Base-by-base conservation (phyloP, 2,797 vertebrate species). In the Thunnus albacares region DNA sequence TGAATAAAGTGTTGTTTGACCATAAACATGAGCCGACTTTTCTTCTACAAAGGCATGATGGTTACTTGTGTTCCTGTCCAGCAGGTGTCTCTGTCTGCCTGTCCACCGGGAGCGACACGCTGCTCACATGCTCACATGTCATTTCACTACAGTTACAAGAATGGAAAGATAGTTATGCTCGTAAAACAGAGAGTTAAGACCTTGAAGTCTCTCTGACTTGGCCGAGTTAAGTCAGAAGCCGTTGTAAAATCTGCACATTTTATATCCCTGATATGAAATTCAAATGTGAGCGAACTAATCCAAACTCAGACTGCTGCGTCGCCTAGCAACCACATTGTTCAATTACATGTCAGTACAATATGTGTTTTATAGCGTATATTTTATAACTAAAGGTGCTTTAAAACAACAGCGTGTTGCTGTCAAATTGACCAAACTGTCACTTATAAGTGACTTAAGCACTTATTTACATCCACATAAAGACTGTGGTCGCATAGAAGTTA, bases 1-100 rank as follows among this genome's bases (percentile, higher is more conserved):
- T 94, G 91, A 93, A 93, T 94, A 94, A 93, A 94, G 87, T 92
- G 84, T 82, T 89, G 87, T 92, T 92, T 92, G 89, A 89, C 69
- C 87, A 85, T 80, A 70, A 77, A 47, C 2, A 11, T 20, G 60
- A 56, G 13, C 6, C 0, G 66, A 6, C 65, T 76, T 70, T 81
- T 75, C 70, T 77, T 80, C 6, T 87, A 71, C 51, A 65, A 61
- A 51, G 17, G 20, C 28, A 5, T 33, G 71, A n/a, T n/a, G 1
- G 51, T 74, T 26, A 35, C n/a, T 53, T 47, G 35, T 74, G 73
- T 69, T 43, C 22, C 63, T 88, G 87, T 86, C 92, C 93, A 90
- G 92, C 87, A 93, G 93, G 82, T 85, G 94, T 91, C 95, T 72
- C 93, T 91, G 82, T 90, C 45, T 58, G 59, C 80, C 47, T 47